Base-by-base conservation (phyloP, 2,888 invertebrate genomes). In the Halocaridina rubra region DNA sequence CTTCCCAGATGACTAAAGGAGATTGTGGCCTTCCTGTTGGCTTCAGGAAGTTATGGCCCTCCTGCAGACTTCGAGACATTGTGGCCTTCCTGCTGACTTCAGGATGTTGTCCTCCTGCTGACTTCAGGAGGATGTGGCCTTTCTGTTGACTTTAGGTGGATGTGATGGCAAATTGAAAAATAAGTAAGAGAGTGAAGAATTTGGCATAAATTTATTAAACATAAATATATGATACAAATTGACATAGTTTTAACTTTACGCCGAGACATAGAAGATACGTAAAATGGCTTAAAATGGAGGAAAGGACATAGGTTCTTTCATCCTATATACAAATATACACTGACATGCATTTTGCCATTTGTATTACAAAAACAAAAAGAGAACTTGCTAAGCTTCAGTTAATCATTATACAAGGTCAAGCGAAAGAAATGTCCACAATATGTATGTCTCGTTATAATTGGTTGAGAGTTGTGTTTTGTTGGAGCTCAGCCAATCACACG, bases 321-420 rank as follows among this genome's bases (percentile, higher is more conserved):
- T 72, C 80, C 57, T 80, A 80, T 80, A 27, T 80, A 80, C 80
- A 80, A 80, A 80, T 80, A 80, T 80, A 80, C 80, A 80, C 27
- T 67, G 72, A 80, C 32, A 80, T 57, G 71, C 72, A 59, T 72
- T 79, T 59, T 59, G 64, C 64, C 32, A 77, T 53, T 59, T n/a
- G n/a, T n/a, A n/a, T 59, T 53, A 77, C 59, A 33, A 74, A 5
- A 59, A 39, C 39, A n/a, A 30, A 32, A 33, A 61, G 59, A 59
- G 29, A 59, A 77, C 19, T 64, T n/a, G 33, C 13, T 32, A 5
- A 30, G 7, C 32, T 5, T 57, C 19, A 71, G n/a, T 13, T 72
- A 72, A 29, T 27, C 8, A 24, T 4, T 24, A 39, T 10, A 10
- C 53, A 46, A 4, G 29, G 27, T 46, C 27, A 19, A 74, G 8